phyloP scores from a whole-genome alignment of 2,888 invertebrate genomes.

The Pollenia angustigena region DNA sequence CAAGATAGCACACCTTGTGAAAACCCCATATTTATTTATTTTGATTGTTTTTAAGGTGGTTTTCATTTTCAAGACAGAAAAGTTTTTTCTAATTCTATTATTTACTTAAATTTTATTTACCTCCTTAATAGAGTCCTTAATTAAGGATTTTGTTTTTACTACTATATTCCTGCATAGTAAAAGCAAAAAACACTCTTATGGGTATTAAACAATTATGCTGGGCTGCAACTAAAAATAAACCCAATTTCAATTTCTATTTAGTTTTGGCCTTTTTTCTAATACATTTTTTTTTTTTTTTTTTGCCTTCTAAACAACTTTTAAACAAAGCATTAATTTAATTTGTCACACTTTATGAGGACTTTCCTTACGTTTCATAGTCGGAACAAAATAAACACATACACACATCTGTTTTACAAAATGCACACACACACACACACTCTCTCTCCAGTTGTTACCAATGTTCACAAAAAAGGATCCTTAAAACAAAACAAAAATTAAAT shows the following conservation, averaged over 20 bases:
- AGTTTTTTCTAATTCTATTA: background rate
- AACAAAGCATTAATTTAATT: constrained; percentile 77
- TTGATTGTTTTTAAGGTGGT: background rate
- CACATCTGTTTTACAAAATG: background rate
- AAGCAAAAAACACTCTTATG: constrained; percentile 58
- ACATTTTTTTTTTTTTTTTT: constrained; percentile 56
- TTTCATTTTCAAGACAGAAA: background rate
- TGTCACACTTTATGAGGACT: constrained; percentile 74
- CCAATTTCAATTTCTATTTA: constrained; percentile 50
- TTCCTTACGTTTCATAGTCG: background rate
- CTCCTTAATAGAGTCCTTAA: constrained; percentile 47
- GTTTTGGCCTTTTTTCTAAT: background rate
- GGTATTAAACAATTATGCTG: constrained; percentile 63
- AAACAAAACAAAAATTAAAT: constrained; percentile 29
- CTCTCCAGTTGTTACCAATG: background rate
- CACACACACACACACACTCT: background rate
- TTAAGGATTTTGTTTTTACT: constrained; percentile 31
- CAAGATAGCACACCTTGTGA: no score
- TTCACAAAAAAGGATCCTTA: constrained; percentile 22
- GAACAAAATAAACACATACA: background rate
- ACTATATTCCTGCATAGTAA: background rate
- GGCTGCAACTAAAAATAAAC: constrained; percentile 43
- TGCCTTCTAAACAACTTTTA: constrained; percentile 75
- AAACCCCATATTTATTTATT: no score
- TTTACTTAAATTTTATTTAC: constrained; percentile 1